Base-by-base conservation (phyloP, 2,797 vertebrate species). In the Acanthurus leucopareius region DNA sequence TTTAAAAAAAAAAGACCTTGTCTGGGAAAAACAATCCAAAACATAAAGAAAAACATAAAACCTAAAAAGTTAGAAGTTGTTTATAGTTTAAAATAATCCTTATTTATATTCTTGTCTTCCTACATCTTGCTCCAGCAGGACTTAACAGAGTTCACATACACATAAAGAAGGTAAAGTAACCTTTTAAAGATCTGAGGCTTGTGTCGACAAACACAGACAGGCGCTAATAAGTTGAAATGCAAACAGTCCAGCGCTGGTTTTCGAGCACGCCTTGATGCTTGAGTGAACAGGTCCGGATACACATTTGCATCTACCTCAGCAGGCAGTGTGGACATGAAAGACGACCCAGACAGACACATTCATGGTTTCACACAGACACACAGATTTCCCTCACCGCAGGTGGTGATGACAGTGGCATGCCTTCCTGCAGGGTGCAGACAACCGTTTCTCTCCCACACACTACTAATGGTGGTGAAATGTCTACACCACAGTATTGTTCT, bases 371-470 rank as follows among this genome's bases (percentile, higher is more conserved):
- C 73, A 70, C 49, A 75, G 7, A 73, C 45, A 60, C 73, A 60
- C 67, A 86, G 66, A 83, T 83, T 84, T 79, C 67, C 77, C 44
- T 80, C 89, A 9, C 89, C 73, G 56, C 90, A 89, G 88, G 87
- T 88, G 89, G 88, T 17, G 83, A 82, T 84, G 86, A 86, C 74
- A 73, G 84, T 71, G 83, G 72, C 78, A 65, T 74, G 62, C 63
- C 61, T 75, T 85, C 85, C 84, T 82, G 81, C 79, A 16, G 69
- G 70, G 80, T 62, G 64, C 86, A 79, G n/a, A 70, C 68, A 78
- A 51, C 61, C 73, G 17, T 81, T 75, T 73, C 75, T 80, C 60
- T 84, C 73, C 75, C 57, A 81, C 80, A 58, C 79, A 52, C 56
- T 25, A 2, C 9, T 74, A 72, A 72, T 71, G 48, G 16, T 20